Evolutionary conservation across 2,888 invertebrate genomes (phyloP).

Genomic region (Athripsodes cinereus): DNA sequence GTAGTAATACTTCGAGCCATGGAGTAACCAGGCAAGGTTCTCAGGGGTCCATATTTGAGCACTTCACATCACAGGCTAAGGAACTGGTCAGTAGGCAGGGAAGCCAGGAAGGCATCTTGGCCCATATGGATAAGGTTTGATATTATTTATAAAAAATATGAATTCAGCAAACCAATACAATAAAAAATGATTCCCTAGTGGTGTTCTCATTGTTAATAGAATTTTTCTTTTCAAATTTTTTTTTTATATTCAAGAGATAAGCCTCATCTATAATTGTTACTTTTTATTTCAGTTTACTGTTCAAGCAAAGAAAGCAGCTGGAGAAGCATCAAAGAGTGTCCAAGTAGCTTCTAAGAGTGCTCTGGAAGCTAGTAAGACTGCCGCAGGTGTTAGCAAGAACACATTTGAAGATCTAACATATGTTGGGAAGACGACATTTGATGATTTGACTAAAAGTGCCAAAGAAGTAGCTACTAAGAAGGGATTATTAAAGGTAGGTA

Average conservation of each 20-base stretch:
- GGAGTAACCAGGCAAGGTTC: conserved; percentile 67
- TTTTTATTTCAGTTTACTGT: conserved; percentile 59
- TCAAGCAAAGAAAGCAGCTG: conserved; percentile 84
- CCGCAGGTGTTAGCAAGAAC: conserved; percentile 81
- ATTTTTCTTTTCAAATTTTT: not conserved
- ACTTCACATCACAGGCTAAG: conserved; percentile 83
- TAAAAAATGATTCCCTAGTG: too few relatives aligned
- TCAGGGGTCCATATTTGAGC: conserved; percentile 80
- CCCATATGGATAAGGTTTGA: conserved; percentile 85
- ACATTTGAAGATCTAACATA: conserved; percentile 84
- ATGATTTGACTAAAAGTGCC: conserved; percentile 86
- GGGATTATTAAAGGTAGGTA: conserved; percentile 69
- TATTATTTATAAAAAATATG: too few relatives aligned
- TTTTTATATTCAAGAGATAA: too few relatives aligned
- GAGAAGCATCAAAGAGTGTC: conserved; percentile 72
- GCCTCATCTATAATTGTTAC: too few relatives aligned
- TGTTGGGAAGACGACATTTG: conserved; percentile 84
- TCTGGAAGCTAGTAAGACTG: conserved; percentile 79
- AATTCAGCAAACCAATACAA: too few relatives aligned
- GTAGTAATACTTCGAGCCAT: conserved; percentile 23
- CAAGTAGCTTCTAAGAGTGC: conserved; percentile 82
- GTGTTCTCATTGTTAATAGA: too few relatives aligned
- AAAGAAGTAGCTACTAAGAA: conserved; percentile 83
- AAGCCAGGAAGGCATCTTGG: conserved; percentile 81
- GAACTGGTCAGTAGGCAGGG: conserved; percentile 83